Base-by-base conservation (phyloP, 2,113 vertebrate species). In the Morphnarchus princeps region DNA sequence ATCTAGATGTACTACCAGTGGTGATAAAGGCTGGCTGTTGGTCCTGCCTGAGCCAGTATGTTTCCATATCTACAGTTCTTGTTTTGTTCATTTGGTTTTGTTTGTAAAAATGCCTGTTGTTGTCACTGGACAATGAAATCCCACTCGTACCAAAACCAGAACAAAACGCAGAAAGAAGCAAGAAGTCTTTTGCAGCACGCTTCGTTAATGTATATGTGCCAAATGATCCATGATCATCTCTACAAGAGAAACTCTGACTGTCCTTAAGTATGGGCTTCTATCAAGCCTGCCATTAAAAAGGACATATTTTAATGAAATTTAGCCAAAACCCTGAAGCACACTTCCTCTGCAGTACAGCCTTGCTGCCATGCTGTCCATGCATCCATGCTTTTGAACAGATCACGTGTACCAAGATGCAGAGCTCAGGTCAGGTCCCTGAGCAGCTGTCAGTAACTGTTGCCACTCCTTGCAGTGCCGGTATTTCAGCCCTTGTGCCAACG, bases 371-470 rank as follows among this genome's bases (percentile, higher is more conserved):
- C 32, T 87, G 32, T 19, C 73, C 47, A 2, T 31, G 13, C 24
- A 34, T 26, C 79, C 18, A 3, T 25, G 55, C 9, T 69, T 73
- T 57, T 38, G 40, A 65, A 29, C 29, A 78, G 50, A 34, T 31
- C 62, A 16, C 0, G 0, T 4, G 21, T 59, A 29, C 54, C 34
- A 43, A 54, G 49, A 47, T 6, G 25, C 49, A 38, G 73, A 61
- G 36, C n/a, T 49, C 47, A 36, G 65, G 13, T 1, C 4, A 31
- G 25, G 42, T 70, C 57, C 42, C 31, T 16, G 55, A 19, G 13
- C 76, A 79, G 74, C 70, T 43, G 19, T 45, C 62, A 21, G 16
- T 17, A 34, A 29, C 49, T 31, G 13, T 3, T 40, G 47, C 17
- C 29, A 3, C 52, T 63, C 71, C 45, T 20, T 17, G 54, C 43